These are phyloP conservation scores for Himalopsyche phryganea DNA, from an alignment of 1,140 invertebrate genomes.

Conservation along the genomic window DNA sequence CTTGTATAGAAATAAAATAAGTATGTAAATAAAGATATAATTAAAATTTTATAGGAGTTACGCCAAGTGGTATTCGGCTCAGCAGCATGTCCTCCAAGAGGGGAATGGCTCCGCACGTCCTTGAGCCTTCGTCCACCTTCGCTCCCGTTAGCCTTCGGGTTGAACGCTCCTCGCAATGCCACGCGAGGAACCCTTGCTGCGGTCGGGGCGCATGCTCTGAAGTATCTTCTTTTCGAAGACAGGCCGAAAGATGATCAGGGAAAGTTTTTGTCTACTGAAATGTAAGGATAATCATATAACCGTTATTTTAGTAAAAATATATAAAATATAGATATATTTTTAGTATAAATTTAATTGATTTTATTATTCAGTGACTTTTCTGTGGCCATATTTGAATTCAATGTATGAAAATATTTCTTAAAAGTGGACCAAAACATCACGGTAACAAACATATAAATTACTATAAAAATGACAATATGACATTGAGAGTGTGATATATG, in stretches of 20 bases:
- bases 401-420: no score
- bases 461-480: no score
- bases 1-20: no score
- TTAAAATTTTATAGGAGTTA: constrained; percentile 52
- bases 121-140: constrained; percentile 57
- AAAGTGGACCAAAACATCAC: no score
- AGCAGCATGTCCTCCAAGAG: constrained; percentile 56
- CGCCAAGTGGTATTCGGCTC: constrained; percentile 58
- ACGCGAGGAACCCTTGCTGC: constrained; percentile 62
- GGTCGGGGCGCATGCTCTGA: constrained; percentile 64
- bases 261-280: constrained; percentile 46
- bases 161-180: constrained; percentile 59
- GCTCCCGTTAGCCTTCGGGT: constrained; percentile 56
- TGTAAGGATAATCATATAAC: constrained; percentile 43
- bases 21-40: no score
- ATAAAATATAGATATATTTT: not conserved
- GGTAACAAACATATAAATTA: no score
- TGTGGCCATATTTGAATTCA: not conserved
- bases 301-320: not conserved
- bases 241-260: constrained; percentile 49
- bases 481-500: no score
- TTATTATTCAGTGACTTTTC: not conserved
- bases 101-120: constrained; percentile 62
- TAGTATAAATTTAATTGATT: no score
- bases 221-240: constrained; percentile 63